Conservation (phyloP, 2,888 invertebrate genomes). For the Drosophila mulleri region DNA sequence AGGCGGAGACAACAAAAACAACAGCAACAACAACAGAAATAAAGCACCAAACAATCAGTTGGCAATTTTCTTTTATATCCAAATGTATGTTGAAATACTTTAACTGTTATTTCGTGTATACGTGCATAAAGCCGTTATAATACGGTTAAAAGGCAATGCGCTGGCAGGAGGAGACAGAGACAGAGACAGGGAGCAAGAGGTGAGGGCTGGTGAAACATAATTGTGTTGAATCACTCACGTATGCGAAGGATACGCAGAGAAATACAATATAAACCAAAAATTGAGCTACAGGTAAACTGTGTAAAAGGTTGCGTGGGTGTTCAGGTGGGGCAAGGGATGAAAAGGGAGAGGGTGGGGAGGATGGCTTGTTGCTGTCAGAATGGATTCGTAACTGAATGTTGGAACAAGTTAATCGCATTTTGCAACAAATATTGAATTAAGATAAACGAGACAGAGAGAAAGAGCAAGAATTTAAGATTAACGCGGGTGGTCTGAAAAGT, state of each 20-base stretch:
- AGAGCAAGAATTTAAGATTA: background rate
- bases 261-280: constrained; percentile 33
- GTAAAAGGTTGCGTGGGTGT: constrained; percentile 32
- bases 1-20: constrained; percentile 11
- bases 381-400: constrained; percentile 15
- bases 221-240: constrained; percentile 72
- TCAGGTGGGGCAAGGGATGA: constrained; percentile 3
- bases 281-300: constrained; percentile 24
- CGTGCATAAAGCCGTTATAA: constrained; percentile 72
- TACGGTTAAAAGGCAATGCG: constrained; percentile 56
- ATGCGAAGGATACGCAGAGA: constrained; percentile 60
- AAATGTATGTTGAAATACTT: constrained; percentile 72
- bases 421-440: constrained; percentile 17
- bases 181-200: background rate
- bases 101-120: constrained; percentile 73
- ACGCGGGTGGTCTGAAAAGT: background rate
- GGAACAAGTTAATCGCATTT: constrained; percentile 32
- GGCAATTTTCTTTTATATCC: constrained; percentile 53
- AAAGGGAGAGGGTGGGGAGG: background rate
- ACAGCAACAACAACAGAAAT: constrained; percentile 22
- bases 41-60: constrained; percentile 69
- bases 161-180: background rate
- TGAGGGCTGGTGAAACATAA: constrained; percentile 55
- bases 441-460: background rate
- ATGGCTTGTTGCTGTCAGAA: constrained; percentile 11